A percentile compares a stretch with the other conserved stretches of the same genome.
phyloP scores from a whole-genome alignment of 2,113 vertebrate species.

The Seriola rivoliana region DNA sequence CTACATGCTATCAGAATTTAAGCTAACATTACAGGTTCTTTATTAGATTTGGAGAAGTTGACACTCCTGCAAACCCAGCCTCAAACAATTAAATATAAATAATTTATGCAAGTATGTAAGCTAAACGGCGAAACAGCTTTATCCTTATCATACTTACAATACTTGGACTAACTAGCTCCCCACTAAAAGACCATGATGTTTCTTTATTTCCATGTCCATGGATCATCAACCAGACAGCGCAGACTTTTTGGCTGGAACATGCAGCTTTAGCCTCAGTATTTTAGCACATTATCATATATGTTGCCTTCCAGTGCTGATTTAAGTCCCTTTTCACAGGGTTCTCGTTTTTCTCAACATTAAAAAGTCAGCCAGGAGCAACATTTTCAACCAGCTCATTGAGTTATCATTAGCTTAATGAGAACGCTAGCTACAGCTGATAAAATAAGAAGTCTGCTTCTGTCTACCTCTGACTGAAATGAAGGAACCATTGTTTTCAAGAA shows the following conservation, averaged over 20 bases:
- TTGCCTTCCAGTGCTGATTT: background rate
- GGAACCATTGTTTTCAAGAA: background rate
- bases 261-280: background rate
- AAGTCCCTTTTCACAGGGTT: background rate
- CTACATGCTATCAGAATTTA: background rate
- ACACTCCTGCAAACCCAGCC: background rate
- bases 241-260: background rate
- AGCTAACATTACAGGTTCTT: background rate
- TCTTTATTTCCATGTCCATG: no score
- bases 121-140: background rate
- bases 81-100: background rate
- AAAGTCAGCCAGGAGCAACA: background rate
- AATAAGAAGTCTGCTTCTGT: background rate
- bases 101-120: background rate
- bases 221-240: no score
- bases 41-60: background rate
- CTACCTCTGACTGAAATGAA: background rate
- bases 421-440: background rate
- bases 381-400: background rate
- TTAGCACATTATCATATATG: background rate
- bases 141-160: background rate
- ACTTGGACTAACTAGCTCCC: background rate
- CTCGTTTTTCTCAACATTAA: background rate
- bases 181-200: no score
- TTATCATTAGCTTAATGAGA: background rate